Evolutionary conservation across 2,113 vertebrate species (phyloP), one percentile per base, ranked within the genome.

Genomic region (Nycticryphes semicollaris): DNA sequence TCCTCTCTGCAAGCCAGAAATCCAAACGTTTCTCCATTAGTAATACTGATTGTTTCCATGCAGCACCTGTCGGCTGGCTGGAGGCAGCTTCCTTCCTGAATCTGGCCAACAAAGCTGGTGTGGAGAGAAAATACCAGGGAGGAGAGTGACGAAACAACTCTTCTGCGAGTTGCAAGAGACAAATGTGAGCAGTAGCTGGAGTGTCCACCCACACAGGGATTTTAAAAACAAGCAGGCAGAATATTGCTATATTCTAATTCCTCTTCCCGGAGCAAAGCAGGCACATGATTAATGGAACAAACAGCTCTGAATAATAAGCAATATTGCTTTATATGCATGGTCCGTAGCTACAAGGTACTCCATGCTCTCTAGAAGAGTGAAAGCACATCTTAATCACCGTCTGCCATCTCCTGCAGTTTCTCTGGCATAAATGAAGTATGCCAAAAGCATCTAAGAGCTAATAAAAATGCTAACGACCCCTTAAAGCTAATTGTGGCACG

Each of bases 221-320:
- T 89, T 88, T 88, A 79, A 69, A 85, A 95, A 83, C 86, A 76
- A 77, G 93, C 91, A 93, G 91, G 57, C 72, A 59, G 94, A 80
- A 56, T 50, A 78, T 30, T 24, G 54, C 60, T 30, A 3, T 53
- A 33, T 72, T 78, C 64, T 50, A 39, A 19, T 72, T 67, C 41
- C 90, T 62, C 75, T 83, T 85, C 53, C 62, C 79, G 19, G 88
- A 56, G 76, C 50, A 51, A 35, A 67, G 85, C 84, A 59, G 86
- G 75, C 41, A 41, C 21, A 10, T 72, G 84, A 84, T 63, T 43
- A 60, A 68, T 22, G 45, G 33, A 81, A 47, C 73, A 39, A 93
- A 72, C 48, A 59, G 67, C 76, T 62, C 16, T 6, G 91, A 83
- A 47, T 63, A 93, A 50, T 16, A 31, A 84, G 33, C 63, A 51